Percentiles rank a stretch among this genome's conserved stretches.
phyloP scores from a whole-genome alignment of 1,140 invertebrate genomes.

The Psilanteris sp. region DNA sequence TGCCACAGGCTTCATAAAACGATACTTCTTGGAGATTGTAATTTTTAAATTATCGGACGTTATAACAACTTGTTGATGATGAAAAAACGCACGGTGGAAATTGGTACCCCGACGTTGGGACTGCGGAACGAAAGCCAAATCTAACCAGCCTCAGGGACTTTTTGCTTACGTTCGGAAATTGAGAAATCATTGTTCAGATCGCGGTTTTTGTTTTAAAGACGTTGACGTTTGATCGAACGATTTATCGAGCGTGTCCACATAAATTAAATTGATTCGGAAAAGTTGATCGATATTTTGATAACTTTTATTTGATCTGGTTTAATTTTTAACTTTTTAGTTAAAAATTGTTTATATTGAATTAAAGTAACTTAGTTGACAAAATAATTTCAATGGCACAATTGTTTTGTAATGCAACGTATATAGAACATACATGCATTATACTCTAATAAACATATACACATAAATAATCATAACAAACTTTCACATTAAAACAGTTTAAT shows the following conservation, averaged over 20 bases:
- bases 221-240: constrained; percentile 50
- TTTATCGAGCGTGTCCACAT: constrained; percentile 55
- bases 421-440: too few relatives aligned
- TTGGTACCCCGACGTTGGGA: constrained; percentile 14
- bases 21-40: constrained; percentile 5
- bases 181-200: constrained; percentile 62
- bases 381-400: too few relatives aligned
- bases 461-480: too few relatives aligned
- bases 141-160: constrained; percentile 35
- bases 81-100: constrained; percentile 29
- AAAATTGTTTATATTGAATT: too few relatives aligned
- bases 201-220: constrained; percentile 42
- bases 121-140: constrained; percentile 62
- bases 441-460: too few relatives aligned
- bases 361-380: too few relatives aligned
- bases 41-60: constrained; percentile 21
- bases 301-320: constrained; percentile 54
- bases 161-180: constrained; percentile 50
- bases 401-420: too few relatives aligned
- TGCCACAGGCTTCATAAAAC: constrained; percentile 6
- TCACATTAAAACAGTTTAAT: too few relatives aligned
- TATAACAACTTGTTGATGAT: constrained; percentile 12
- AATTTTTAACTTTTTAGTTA: constrained; percentile 26
- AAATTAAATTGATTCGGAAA: constrained; percentile 45
- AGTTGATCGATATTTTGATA: constrained; percentile 46